Base-by-base conservation (phyloP, 1,140 invertebrate species). In the Apolygus lucorum region DNA sequence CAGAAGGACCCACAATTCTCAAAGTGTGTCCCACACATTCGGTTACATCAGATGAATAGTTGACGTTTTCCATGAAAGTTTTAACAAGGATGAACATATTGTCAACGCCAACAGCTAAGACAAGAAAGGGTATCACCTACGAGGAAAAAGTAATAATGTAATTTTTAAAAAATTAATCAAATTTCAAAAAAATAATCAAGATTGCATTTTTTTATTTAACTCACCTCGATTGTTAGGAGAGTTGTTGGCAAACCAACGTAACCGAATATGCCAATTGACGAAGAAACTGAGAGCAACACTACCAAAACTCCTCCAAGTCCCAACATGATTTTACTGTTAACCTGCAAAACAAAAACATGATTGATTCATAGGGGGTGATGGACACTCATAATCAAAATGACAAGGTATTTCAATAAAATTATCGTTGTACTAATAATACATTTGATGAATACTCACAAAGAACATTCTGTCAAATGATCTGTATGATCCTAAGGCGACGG, bases 51-150 rank as follows among this genome's bases (percentile, higher is more conserved):
- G 96, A 93, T 70, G 86, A 84, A 0, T 86, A 78, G 22, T 84
- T 80, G 0, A 77, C 54, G 77, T 90, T 87, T n/a, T 89, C 78
- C 76, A 92, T 90, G 76, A 87, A 87, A 1, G 88, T 92, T 80
- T 93, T 95, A 4, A 99, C 96, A 27, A 99, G 81, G 72, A 99
- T 98, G 78, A 99, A 99, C 76, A 99, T 98, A 79, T 99, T 99
- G 79, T 99, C 97, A 0, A 99, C 96, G 2, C 97, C 97, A n/a
- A 99, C 95, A 8, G 97, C 96, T 66, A 99, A 81, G 1, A 99
- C 96, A 49, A 99, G 82, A 82, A 99, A 99, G 0, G 96, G 97
- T 72, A 98, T 95, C 1, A 99, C 88, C 78, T 78, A 28, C 26
- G 59, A 71, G 22, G 17, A 52, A 68, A 52, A 54, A 42, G n/a